Evolutionary conservation across 2,888 invertebrate species (phyloP).

Genomic region (Heliconius ismenius): DNA sequence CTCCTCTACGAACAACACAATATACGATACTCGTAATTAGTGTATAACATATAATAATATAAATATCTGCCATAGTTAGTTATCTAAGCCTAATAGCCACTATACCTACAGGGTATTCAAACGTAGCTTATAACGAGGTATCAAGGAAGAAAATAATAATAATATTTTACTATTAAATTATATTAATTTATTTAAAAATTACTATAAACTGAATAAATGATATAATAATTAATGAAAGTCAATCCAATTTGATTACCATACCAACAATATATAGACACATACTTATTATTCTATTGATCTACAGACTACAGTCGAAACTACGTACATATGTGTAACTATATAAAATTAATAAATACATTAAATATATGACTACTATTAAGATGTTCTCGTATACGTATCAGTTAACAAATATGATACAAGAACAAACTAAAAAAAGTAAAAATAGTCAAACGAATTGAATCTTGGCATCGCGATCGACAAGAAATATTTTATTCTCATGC

Average conservation of each 20-base stretch:
- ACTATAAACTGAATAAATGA: background rate
- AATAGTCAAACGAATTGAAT: constrained; percentile 6
- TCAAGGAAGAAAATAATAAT: too few relatives aligned
- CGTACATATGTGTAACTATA: too few relatives aligned
- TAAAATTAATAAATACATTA: too few relatives aligned
- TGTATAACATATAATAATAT: constrained; percentile 1
- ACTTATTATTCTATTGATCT: too few relatives aligned
- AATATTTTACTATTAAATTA: too few relatives aligned
- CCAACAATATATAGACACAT: too few relatives aligned
- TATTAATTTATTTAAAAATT: background rate
- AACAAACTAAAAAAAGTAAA: background rate
- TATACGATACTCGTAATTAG: constrained; percentile 37
- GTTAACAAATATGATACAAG: too few relatives aligned
- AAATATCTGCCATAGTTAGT: background rate
- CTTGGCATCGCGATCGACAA: background rate
- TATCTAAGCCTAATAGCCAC: background rate
- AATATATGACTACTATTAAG: too few relatives aligned
- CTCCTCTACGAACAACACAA: constrained; percentile 84
- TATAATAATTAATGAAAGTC: too few relatives aligned
- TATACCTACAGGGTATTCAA: background rate
- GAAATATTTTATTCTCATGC: background rate
- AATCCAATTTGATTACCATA: too few relatives aligned
- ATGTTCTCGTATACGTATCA: too few relatives aligned
- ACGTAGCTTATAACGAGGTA: background rate
- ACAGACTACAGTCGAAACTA: too few relatives aligned